These are phyloP conservation scores for Erebia palarica DNA, from an alignment of 2,888 invertebrate genomes.

Conservation along the genomic window DNA sequence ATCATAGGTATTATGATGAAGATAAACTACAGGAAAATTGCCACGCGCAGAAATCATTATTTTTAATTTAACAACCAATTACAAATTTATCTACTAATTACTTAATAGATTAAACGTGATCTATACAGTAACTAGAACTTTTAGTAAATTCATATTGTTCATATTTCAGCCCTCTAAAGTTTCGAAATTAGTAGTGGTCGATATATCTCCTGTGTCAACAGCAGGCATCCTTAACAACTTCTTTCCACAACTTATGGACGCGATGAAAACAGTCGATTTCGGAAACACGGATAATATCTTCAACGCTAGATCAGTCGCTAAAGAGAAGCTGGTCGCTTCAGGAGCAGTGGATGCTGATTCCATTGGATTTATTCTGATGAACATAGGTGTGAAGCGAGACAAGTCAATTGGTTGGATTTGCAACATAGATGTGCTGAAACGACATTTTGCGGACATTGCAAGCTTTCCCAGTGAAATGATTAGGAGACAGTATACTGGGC, in stretches of 20 bases:
- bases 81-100: no score
- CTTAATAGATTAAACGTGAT: no score
- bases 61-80: no score
- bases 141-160: neutral
- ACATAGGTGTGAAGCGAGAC: slow-evolving; percentile 50
- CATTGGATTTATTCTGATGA: slow-evolving; percentile 57
- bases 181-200: slow-evolving; percentile 85
- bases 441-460: slow-evolving; percentile 51
- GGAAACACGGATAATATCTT: slow-evolving; percentile 78
- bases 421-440: slow-evolving; percentile 53
- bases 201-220: slow-evolving; percentile 85
- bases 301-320: slow-evolving; percentile 80
- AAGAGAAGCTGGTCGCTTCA: slow-evolving; percentile 48
- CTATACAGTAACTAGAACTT: no score
- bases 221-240: slow-evolving; percentile 77
- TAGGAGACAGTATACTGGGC: slow-evolving; percentile 53
- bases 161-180: slow-evolving; percentile 78
- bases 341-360: slow-evolving; percentile 45
- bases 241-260: slow-evolving; percentile 76
- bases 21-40: no score
- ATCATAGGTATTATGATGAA: no score
- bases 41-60: no score
- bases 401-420: slow-evolving; percentile 58
- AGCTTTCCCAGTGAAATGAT: slow-evolving; percentile 54
- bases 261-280: slow-evolving; percentile 83